Evolutionary conservation across 2,797 vertebrate species (phyloP), one percentile per base, ranked within the genome.

Genomic region (Micropoecilia bifurca): DNA sequence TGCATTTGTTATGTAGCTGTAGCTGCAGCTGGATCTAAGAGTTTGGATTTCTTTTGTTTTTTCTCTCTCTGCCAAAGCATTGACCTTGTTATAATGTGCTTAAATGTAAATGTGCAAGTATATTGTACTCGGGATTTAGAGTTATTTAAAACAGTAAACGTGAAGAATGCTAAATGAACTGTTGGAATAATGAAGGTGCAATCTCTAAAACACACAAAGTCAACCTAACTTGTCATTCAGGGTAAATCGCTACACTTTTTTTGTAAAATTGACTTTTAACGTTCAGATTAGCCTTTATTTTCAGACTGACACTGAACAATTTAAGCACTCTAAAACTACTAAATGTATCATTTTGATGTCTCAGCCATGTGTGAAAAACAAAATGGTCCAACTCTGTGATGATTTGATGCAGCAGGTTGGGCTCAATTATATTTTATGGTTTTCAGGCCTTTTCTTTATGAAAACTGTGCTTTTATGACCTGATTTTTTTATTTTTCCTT

Each of bases 1-100:
- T 83, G 10, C 83, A 85, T 93, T 87, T 89, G 78, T 89, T 88
- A 85, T 82, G 78, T 81, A 33, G 33, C 33, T 33, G 33, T 33
- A 33, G 82, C 79, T 87, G 59, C 79, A 80, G 81, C 66, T 75
- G 74, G 46, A 82, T 84, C 76, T 63, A 63, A 39, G 50, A 45
- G 61, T 85, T 80, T 55, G 77, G 71, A 90, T 86, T 88, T 87
- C 73, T 77, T 81, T 53, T 22, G 41, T 41, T 41, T 69, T 77
- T 81, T 53, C 3, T 25, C 50, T 66, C 69, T 74, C 14, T 63
- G 72, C 82, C 75, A 75, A 87, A 68, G 66, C 69, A 43, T 10
- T 71, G 83, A 80, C 81, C 77, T 71, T 33, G 53, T 78, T 83
- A 13, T 33, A 71, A 68, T 68, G 68, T 72, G 36, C 59, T 76